phyloP scores from a whole-genome alignment of 2,888 invertebrate species.

The Stenodema calcarata region DNA sequence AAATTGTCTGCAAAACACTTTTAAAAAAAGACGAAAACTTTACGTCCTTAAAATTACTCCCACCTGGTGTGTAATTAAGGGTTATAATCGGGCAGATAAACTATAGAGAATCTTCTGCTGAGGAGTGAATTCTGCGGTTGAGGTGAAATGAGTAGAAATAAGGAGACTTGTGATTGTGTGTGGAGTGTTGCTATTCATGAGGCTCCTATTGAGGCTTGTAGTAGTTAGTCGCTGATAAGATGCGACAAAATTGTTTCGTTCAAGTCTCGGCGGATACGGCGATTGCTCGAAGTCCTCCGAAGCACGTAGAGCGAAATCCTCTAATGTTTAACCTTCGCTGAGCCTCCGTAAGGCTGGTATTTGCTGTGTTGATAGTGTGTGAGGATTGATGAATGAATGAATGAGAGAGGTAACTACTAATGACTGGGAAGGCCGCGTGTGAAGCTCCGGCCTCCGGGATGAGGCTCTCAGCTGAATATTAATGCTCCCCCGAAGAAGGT shows the following conservation, averaged over 20 bases:
- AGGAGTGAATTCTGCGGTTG: too few species aligned
- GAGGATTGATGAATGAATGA: slow-evolving; percentile 50
- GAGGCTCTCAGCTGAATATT: slow-evolving; percentile 37
- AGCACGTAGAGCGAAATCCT: slow-evolving; percentile 6
- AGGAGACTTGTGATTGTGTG: too few species aligned
- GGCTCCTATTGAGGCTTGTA: too few species aligned
- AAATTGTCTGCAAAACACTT: too few species aligned
- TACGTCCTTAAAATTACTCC: too few species aligned
- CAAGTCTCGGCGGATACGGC: not conserved
- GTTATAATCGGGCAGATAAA: too few species aligned
- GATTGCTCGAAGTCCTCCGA: not conserved
- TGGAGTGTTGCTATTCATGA: too few species aligned
- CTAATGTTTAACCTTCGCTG: slow-evolving; percentile 17
- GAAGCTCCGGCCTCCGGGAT: not conserved
- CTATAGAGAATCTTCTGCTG: too few species aligned
- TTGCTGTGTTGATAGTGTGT: slow-evolving; percentile 46
- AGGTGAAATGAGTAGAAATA: too few species aligned
- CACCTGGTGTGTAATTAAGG: too few species aligned
- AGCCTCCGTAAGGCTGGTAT: not conserved
- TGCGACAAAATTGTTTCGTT: not conserved
- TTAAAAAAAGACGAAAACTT: too few species aligned
- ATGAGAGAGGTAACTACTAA: slow-evolving; percentile 44
- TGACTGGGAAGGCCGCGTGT: not conserved
- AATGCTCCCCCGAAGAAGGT: slow-evolving; percentile 1
- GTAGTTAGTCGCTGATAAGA: too few species aligned